Evolutionary conservation across 2,797 vertebrate genomes (phyloP), one percentile per base, ranked within the genome.

Genomic region (Epinephelus awoara): DNA sequence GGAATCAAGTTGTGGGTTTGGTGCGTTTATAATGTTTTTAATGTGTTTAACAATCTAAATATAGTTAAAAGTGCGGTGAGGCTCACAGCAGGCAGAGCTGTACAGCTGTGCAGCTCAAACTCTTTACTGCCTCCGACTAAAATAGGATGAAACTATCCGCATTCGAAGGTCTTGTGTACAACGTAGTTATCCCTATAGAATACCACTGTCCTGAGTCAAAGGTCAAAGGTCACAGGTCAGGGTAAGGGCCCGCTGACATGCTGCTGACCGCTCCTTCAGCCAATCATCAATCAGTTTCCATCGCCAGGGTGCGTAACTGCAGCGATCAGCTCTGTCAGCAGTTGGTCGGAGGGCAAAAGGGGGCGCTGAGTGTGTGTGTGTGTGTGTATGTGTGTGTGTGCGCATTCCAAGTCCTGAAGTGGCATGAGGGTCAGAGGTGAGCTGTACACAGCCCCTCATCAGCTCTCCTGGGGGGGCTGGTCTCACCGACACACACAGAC

Each of bases 211-310:
- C 75, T 6, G 40, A 67, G 64, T 61, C 34, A 62, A 57, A 23
- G 80, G 77, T 84, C 80, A 79, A 6, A 77, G 86, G 71, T 85
- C 67, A 68, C 2, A 34, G 83, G 73, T 84, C 83, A 67, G 72
- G 25, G 72, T 72, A 40, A 23, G 52, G 56, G 47, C 57, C 77
- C 42, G 27, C 61, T 85, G 82, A 86, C 88, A 89, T 57, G 77
- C 72, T 77, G 85, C 77, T 79, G 87, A 88, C 84, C 80, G 76
- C 79, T 84, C 44, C 72, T 77, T 82, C 72, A 71, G 63, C 89
- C 85, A 85, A 80, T 89, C 85, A 58, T 91, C 83, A 87, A 86
- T 90, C 92, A 86, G 86, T 29, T 68, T 64, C 59, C 38, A 21
- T 68, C 54, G 54, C 34, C 70, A 17, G 68, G 62, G 56, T 12